Percentiles rank a stretch among this genome's conserved stretches.
Conservation (phyloP, 2,797 vertebrate species). For the Coilia nasus region DNA sequence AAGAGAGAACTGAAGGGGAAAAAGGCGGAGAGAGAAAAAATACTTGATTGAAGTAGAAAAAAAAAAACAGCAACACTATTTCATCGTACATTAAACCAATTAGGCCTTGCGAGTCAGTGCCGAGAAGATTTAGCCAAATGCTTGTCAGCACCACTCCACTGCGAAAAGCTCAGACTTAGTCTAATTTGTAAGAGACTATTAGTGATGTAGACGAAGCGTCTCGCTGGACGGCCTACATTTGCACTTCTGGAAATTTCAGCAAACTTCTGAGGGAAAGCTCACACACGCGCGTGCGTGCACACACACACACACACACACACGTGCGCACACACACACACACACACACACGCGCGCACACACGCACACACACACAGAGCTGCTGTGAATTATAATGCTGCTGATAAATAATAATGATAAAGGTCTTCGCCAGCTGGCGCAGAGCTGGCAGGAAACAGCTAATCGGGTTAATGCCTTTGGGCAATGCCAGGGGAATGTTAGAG, state of each 20-base stretch:
- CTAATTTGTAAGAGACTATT: conserved; percentile 17
- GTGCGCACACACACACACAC: not conserved
- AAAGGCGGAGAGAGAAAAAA: conserved; percentile 35
- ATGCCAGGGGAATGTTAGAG: conserved; percentile 53
- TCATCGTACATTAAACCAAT: conserved; percentile 74
- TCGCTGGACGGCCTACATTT: conserved; percentile 10
- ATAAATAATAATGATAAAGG: conserved; percentile 68
- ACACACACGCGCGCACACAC: not conserved
- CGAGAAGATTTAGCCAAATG: conserved; percentile 54
- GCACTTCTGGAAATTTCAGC: conserved; percentile 13
- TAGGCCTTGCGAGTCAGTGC: conserved; percentile 51
- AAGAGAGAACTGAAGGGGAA: conserved; percentile 18
- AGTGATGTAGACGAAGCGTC: conserved; percentile 11
- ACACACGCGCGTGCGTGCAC: not conserved
- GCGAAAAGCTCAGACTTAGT: conserved; percentile 39
- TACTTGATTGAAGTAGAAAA: conserved; percentile 38
- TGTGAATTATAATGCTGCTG: conserved; percentile 37
- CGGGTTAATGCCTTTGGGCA: conserved; percentile 63
- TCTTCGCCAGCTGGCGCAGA: conserved; percentile 64
- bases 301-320: not conserved
- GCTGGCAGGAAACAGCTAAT: conserved; percentile 68
- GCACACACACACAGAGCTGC: not conserved
- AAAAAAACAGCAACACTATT: conserved; percentile 54
- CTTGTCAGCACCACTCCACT: conserved; percentile 56
- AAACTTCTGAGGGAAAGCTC: not conserved